These are phyloP conservation scores for Apomyelois bistriatella DNA, from an alignment of 2,888 invertebrate species.

Conservation along the genomic window DNA sequence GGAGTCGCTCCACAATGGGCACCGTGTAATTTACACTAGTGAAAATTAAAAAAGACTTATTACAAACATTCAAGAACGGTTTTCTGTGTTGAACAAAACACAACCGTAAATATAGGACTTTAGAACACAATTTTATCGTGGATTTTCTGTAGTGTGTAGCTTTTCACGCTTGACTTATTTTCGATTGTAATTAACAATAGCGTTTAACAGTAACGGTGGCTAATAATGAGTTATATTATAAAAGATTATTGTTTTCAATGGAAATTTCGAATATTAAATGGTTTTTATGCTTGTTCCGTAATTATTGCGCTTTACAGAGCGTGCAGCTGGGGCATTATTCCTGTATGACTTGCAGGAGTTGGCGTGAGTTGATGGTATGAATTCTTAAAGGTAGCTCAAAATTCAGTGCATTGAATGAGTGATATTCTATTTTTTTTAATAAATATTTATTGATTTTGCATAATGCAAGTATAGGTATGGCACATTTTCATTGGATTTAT, in stretches of 20 bases:
- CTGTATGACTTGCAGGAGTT: neutral
- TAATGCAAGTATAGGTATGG: no score
- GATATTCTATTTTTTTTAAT: no score
- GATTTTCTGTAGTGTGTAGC: slow-evolving; percentile 15
- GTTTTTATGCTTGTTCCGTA: slow-evolving; percentile 17
- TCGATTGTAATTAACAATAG: slow-evolving; percentile 41
- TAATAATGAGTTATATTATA: slow-evolving; percentile 25
- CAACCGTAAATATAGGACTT: neutral
- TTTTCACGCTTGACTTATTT: slow-evolving; percentile 33
- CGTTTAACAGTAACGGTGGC: slow-evolving; percentile 22
- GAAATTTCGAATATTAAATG: slow-evolving; percentile 12
- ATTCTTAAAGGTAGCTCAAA: no score
- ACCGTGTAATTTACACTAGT: slow-evolving; percentile 56
- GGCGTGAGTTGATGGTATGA: no score
- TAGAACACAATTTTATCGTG: slow-evolving; percentile 17
- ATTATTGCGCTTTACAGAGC: slow-evolving; percentile 7
- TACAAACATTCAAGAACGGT: slow-evolving; percentile 31
- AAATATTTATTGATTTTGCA: no score
- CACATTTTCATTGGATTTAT: no score
- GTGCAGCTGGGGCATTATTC: neutral
- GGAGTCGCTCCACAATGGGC: slow-evolving; percentile 50
- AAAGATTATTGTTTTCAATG: slow-evolving; percentile 22
- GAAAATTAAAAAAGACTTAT: slow-evolving; percentile 56
- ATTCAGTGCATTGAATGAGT: no score
- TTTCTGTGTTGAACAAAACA: neutral